phyloP scores from a whole-genome alignment of 2,888 invertebrate species.

The Drosophila koepferae region DNA sequence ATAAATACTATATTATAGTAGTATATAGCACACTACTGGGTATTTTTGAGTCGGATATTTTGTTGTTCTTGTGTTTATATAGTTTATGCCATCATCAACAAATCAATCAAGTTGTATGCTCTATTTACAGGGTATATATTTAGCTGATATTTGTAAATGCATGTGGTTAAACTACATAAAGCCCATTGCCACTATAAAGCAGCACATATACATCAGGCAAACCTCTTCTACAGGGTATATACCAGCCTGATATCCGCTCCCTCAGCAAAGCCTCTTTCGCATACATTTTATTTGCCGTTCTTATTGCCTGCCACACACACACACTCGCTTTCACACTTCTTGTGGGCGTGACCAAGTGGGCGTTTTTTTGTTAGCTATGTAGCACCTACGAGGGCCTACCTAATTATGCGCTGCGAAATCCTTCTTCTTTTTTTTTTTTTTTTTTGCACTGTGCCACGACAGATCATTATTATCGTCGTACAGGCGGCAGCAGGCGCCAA shows the following conservation, averaged over 20 bases:
- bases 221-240: conserved; percentile 4
- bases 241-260: neutral
- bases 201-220: no score
- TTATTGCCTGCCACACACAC: conserved; percentile 15
- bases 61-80: neutral
- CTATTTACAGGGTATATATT: neutral
- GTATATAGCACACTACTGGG: neutral
- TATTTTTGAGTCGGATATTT: neutral
- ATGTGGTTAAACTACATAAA: no score
- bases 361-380: conserved; percentile 17
- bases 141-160: neutral
- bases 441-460: conserved; percentile 6
- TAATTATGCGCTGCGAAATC: conserved; percentile 60
- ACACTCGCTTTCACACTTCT: conserved; percentile 4
- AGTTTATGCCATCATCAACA: neutral
- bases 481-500: conserved; percentile 8
- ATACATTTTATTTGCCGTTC: conserved; percentile 24
- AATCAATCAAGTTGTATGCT: neutral
- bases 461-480: conserved; percentile 57
- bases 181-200: no score
- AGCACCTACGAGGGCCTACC: conserved; percentile 39
- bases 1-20: neutral
- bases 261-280: neutral
- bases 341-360: conserved; percentile 66
- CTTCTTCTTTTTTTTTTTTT: conserved; percentile 20